Evolutionary conservation across 2,888 invertebrate genomes (phyloP).

Genomic region (Ectobius pallidus): DNA sequence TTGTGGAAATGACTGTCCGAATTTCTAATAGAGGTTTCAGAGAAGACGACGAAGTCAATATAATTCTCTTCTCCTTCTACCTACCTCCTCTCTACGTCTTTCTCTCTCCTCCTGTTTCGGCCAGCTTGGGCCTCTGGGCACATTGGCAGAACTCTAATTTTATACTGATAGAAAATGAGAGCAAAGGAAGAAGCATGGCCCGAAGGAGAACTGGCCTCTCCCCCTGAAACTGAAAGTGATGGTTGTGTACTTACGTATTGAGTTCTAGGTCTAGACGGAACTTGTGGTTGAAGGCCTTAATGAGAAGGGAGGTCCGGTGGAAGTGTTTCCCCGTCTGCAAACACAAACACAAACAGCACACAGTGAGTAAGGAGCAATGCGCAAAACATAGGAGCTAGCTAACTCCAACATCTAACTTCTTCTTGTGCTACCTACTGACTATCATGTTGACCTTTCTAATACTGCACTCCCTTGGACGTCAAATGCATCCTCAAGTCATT

Average conservation of each 20-base stretch:
- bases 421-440: no score
- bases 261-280: constrained; percentile 95
- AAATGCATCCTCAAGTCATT: no score
- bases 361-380: background rate
- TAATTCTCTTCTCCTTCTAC: no score
- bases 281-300: constrained; percentile 96
- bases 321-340: constrained; percentile 90
- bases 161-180: background rate
- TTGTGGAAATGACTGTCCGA: no score
- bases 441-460: no score
- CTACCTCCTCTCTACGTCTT: no score
- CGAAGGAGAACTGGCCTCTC: no score
- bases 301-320: constrained; percentile 92
- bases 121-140: background rate
- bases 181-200: background rate
- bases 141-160: background rate
- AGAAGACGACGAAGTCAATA: no score
- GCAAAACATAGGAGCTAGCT: background rate
- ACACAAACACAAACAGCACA: constrained; percentile 19
- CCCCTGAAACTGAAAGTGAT: constrained; percentile 17
- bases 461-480: no score
- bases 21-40: no score
- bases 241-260: constrained; percentile 82
- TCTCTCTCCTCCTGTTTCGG: no score
- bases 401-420: no score